Base-by-base conservation (phyloP, 2,113 vertebrate genomes). In the Chloebia gouldiae region DNA sequence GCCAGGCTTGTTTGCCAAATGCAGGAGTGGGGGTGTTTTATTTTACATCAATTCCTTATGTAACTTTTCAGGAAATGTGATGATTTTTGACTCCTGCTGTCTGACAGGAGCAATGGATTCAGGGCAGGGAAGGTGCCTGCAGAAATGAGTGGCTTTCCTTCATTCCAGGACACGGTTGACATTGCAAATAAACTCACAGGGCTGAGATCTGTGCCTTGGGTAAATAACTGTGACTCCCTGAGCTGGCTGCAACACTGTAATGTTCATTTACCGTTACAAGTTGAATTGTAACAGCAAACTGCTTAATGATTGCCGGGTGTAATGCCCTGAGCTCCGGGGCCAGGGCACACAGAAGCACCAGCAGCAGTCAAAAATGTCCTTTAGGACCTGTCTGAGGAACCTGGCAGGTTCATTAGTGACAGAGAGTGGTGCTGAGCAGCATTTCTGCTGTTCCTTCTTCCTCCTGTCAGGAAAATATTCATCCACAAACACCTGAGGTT, bases 51-150 rank as follows among this genome's bases (percentile, higher is more conserved):
- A 76, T 75, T 61, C 24, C 49, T 92, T 95, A 84, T 35, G 78
- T 93, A 91, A 90, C 19, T 93, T 88, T n/a, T 73, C 82, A 28
- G 86, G 72, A 53, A 87, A 30, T 21, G 69, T 30, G 92, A 95
- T 90, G 83, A 0, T 8, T 73, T 91, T 53, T 92, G 82, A 94
- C 89, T 92, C 64, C 65, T 88, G 82, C 65, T 77, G 85, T n/a
- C 72, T 40, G 82, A 14, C 44, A 73, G 8, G 3, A 53, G 59
- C 30, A 16, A 4, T 44, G 45, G 71, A 10, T 9, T 76, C 31
- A 9, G 68, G 42, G 44, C 22, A 13, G 76, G 27, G 86, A 90
- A 83, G 72, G 91, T 91, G 72, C 86, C 73, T 20, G 18, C 86
- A 88, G 92, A 81, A 92, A 88, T 11, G 51, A 88, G 61, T 1